Evolutionary conservation across 2,113 vertebrate genomes (phyloP).

Genomic region (Myotis davidii): DNA sequence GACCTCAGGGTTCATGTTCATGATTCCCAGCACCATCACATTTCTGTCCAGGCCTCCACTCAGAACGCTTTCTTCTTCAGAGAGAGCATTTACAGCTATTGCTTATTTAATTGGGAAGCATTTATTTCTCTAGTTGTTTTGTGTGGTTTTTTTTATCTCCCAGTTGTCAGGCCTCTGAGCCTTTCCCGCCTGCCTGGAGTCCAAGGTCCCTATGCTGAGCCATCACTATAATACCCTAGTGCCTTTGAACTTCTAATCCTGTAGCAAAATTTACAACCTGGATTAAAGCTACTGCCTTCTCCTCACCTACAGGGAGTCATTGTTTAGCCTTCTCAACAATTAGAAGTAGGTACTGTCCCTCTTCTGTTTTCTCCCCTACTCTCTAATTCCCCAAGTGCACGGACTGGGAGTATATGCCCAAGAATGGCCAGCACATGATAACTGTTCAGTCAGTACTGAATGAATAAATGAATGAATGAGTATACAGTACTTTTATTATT

Average conservation of each 20-base stretch:
- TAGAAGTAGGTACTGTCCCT: not conserved
- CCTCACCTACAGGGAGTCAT: not conserved
- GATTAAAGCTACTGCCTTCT: not conserved
- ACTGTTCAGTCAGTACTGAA: not conserved
- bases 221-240: too few species aligned
- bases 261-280: not conserved
- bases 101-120: rapidly evolving
- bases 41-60: not conserved
- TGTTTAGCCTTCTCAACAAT: not conserved
- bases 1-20: not conserved
- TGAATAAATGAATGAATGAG: too few species aligned
- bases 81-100: not conserved
- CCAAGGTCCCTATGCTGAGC: not conserved
- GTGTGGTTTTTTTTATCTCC: not conserved
- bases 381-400: not conserved
- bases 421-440: not conserved
- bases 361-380: not conserved
- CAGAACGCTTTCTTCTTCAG: not conserved
- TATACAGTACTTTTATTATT: not conserved
- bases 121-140: not conserved
- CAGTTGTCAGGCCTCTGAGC: not conserved
- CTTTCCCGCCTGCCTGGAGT: not conserved
- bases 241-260: not conserved
- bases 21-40: not conserved
- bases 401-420: rapidly evolving